phyloP scores from a whole-genome alignment of 2,888 invertebrate genomes.

The Rhynchonema sp. region DNA sequence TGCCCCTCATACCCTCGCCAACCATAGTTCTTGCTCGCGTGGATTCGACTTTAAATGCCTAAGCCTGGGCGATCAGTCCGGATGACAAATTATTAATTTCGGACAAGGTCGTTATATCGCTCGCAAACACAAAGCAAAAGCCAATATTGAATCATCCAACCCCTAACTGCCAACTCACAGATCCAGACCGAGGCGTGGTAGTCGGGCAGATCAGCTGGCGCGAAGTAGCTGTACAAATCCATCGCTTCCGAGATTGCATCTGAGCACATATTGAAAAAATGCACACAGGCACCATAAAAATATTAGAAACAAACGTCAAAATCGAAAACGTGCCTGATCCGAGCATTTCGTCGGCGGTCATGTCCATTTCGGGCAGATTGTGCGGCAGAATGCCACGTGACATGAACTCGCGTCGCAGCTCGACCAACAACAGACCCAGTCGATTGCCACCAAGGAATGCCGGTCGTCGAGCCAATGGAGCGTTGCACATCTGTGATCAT shows the following conservation, averaged over 20 bases:
- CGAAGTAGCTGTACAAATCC: not conserved
- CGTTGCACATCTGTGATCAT: slow-evolving; percentile 13
- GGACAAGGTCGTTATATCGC: not conserved
- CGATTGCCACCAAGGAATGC: slow-evolving; percentile 25
- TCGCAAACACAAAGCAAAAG: not conserved
- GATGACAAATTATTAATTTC: no score
- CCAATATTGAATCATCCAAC: not conserved
- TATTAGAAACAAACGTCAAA: no score
- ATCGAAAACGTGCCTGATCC: slow-evolving; percentile 1
- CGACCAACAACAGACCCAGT: slow-evolving; percentile 24
- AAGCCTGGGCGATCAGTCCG: no score
- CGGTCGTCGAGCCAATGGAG: slow-evolving; percentile 22
- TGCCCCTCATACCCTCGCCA: no score
- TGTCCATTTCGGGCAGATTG: slow-evolving; percentile 17
- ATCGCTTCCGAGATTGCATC: not conserved
- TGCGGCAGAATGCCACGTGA: slow-evolving; percentile 18
- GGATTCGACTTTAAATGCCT: no score
- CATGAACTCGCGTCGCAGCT: slow-evolving; percentile 22
- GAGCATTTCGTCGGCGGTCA: slow-evolving; percentile 4
- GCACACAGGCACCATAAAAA: no score
- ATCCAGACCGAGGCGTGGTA: not conserved
- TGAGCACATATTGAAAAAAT: no score
- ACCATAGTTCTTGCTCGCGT: no score
- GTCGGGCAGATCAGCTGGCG: not conserved
- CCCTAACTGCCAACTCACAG: not conserved